Conservation (phyloP, 1,140 invertebrate genomes). For the Saccostrea glomerata region DNA sequence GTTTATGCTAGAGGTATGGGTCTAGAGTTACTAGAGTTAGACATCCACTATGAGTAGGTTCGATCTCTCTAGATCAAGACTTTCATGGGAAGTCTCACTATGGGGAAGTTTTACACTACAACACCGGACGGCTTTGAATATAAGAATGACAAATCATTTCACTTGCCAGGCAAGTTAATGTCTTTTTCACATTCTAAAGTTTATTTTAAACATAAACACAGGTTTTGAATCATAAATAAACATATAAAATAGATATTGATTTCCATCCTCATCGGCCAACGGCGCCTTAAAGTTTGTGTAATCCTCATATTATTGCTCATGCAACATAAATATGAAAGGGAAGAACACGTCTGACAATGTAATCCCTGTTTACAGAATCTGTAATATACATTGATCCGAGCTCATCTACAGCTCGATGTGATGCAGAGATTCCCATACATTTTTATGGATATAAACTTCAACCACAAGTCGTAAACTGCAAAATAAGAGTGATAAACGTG, state of each 20-base stretch:
- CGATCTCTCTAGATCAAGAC: no score
- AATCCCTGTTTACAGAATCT: conserved; percentile 19
- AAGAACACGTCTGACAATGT: neutral
- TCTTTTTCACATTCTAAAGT: neutral
- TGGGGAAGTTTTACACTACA: no score
- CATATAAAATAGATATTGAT: neutral
- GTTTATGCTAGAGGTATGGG: neutral
- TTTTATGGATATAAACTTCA: conserved; percentile 32
- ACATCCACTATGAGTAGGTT: no score
- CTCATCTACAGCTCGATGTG: neutral
- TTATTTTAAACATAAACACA: conserved; percentile 16
- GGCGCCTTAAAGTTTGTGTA: conserved; percentile 21
- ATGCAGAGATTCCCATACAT: conserved; percentile 23
- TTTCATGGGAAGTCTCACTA: no score
- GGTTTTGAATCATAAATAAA: neutral
- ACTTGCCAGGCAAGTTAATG: neutral
- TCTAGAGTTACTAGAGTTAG: no score
- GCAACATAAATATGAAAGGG: neutral
- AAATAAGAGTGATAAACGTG: conserved; percentile 29
- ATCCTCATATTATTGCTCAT: conserved; percentile 17
- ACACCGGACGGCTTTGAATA: no score
- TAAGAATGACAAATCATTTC: no score
- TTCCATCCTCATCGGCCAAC: neutral
- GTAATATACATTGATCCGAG: conserved; percentile 12
- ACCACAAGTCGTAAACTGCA: conserved; percentile 26